Evolutionary conservation across 2,113 vertebrate species (phyloP), one percentile per base, ranked within the genome.

Genomic region (Aythya baeri): DNA sequence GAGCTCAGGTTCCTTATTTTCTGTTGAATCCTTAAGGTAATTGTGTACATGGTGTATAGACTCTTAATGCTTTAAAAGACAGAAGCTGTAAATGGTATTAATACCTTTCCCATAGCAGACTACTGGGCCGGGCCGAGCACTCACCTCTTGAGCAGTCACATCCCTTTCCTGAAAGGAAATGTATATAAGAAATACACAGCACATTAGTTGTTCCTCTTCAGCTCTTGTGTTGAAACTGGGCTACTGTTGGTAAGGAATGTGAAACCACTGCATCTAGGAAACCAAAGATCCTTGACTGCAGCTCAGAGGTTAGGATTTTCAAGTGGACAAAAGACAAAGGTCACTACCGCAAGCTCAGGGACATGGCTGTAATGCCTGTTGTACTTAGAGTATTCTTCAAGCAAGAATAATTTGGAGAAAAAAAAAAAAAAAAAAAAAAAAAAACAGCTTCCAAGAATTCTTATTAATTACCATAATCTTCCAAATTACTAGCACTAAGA

Each of bases 61-160:
- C n/a, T 18, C 44, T 73, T 80, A 13, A 8, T 32, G 7, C 38
- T 75, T 43, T 59, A 85, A 27, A 43, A 32, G 18, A 12, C 10
- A 77, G 46, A 59, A 59, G 3, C 13, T 74, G 16, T 32, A 27
- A 6, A 16, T 44, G 26, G 5, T 13, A 11, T 6, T 29, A 27
- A 16, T 36, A 25, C 9, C 21, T 87, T 67, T 75, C 43, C 31
- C 11, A 1, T 15, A n/a, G 38, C 3, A 62, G 14, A 10, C 0
- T 0, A 20, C 34, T 22, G 26, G 6, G 23, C 71, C 61, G 21
- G 6, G 23, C 71, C 57, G 44, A 84, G 18, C 38, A 59, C 9
- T 50, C 34, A 13, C 13, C n/a, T 54, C 44, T 17, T 46, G 82
- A 88, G 18, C 15, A 55, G 18, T 16, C 46, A 36, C 78, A 41